Percentiles rank a stretch among this genome's conserved stretches.
Conservation (phyloP, 2,888 invertebrate genomes). For the Hedya salicella region DNA sequence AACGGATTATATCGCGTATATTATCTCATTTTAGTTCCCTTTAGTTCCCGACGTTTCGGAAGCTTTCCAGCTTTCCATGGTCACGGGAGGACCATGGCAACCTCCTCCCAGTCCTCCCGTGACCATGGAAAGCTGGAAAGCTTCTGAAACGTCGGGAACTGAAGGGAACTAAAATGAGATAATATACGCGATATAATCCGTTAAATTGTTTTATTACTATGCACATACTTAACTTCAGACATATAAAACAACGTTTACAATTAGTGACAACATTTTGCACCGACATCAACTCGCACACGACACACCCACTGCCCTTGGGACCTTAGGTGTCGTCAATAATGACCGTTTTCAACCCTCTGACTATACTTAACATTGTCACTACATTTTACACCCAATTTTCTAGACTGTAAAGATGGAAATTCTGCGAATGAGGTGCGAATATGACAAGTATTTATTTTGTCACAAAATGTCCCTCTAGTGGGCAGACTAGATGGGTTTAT, state of each 20-base stretch:
- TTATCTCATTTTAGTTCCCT: too few species aligned
- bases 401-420: background rate
- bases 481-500: constrained; percentile 18
- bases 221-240: too few species aligned
- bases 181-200: too few species aligned
- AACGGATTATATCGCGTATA: too few species aligned
- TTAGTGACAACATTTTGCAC: constrained; percentile 22
- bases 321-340: constrained; percentile 31
- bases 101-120: too few species aligned
- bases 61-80: too few species aligned
- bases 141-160: too few species aligned
- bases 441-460: constrained; percentile 1
- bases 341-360: constrained; percentile 12
- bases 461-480: constrained; percentile 25
- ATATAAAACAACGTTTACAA: constrained; percentile 5
- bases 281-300: background rate
- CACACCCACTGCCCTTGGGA: constrained; percentile 37
- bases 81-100: too few species aligned
- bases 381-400: background rate
- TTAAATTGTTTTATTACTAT: too few species aligned
- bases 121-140: too few species aligned
- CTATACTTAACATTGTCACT: background rate
- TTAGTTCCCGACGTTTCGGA: too few species aligned
- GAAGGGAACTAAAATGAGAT: too few species aligned
- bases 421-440: background rate